Conservation (phyloP, 2,888 invertebrate genomes). For the Micoletzkya japonica region DNA sequence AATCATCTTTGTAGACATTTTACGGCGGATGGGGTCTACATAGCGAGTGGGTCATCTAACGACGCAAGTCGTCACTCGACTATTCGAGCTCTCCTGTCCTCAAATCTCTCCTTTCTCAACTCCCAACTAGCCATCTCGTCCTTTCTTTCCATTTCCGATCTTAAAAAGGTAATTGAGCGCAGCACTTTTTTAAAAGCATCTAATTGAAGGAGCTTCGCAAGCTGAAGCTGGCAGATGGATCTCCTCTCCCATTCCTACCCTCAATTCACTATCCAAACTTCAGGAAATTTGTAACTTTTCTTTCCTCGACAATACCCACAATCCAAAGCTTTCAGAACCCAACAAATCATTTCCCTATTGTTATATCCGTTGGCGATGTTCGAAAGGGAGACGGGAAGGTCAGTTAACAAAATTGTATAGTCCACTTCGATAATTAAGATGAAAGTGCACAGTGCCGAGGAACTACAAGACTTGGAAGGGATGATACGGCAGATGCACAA, state of each 20-base stretch:
- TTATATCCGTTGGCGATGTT: conserved; percentile 36
- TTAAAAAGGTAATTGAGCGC: conserved; percentile 11
- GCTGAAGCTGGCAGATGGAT: conserved; percentile 40
- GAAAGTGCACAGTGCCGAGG: conserved; percentile 18
- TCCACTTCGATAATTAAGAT: conserved; percentile 6
- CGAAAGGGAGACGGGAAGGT: conserved; percentile 23
- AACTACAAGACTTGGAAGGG: conserved; percentile 25
- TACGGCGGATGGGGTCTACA: background rate
- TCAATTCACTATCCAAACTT: conserved; percentile 51
- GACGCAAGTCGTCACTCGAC: background rate
- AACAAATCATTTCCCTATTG: conserved; percentile 40
- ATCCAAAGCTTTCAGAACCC: conserved; percentile 38
- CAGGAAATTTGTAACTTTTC: conserved; percentile 45
- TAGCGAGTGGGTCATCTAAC: background rate
- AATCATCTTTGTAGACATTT: conserved; percentile 9
- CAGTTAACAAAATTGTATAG: background rate
- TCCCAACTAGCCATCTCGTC: conserved; percentile 38
- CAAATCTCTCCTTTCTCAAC: conserved; percentile 45
- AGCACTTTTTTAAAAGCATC: background rate
- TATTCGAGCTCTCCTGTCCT: conserved; percentile 38
- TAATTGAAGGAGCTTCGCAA: conserved; percentile 38
- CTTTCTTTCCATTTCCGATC: conserved; percentile 33
- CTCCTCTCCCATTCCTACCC: conserved; percentile 45
- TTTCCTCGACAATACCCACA: background rate
- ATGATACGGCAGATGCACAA: background rate